Percentiles rank a stretch among this genome's conserved stretches.
These are phyloP conservation scores for Ennomos fuscantarius DNA, from an alignment of 2,888 invertebrate genomes.

Conservation along the genomic window DNA sequence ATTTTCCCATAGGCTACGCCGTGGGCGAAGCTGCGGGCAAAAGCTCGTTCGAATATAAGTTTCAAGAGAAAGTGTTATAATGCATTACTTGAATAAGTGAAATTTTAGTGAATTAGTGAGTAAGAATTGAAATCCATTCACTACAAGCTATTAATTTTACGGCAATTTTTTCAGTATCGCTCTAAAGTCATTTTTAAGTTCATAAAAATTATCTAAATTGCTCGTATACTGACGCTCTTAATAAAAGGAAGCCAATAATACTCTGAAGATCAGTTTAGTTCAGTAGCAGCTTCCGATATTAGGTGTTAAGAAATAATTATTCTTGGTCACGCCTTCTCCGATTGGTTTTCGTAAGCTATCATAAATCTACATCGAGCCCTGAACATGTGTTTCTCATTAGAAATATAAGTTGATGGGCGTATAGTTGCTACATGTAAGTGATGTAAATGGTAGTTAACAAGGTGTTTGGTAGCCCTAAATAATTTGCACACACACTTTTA, in stretches of 20 bases:
- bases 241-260: slow-evolving; percentile 38
- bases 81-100: too few relatives aligned
- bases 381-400: slow-evolving; percentile 68
- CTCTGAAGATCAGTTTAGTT: slow-evolving; percentile 40
- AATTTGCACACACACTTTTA: neutral
- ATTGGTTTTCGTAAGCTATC: slow-evolving; percentile 79
- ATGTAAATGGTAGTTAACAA: slow-evolving; percentile 42
- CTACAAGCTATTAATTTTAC: too few relatives aligned
- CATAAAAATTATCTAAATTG: neutral
- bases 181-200: neutral
- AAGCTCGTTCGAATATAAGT: too few relatives aligned
- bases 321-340: slow-evolving; percentile 72
- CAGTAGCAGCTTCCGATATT: slow-evolving; percentile 72
- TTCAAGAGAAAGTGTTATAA: too few relatives aligned
- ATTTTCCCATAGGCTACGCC: too few relatives aligned
- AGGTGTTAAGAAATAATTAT: slow-evolving; percentile 84
- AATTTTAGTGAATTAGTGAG: too few relatives aligned
- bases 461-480: slow-evolving; percentile 27
- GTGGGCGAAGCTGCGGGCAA: too few relatives aligned
- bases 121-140: too few relatives aligned
- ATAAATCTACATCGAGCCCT: slow-evolving; percentile 73
- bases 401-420: slow-evolving; percentile 65
- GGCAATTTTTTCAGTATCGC: too few relatives aligned
- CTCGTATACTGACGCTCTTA: slow-evolving; percentile 5
- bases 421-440: slow-evolving; percentile 50